A percentile compares a stretch with the other conserved stretches of the same genome.
Conservation (phyloP, 2,797 vertebrate genomes). For the Anabas testudineus region DNA sequence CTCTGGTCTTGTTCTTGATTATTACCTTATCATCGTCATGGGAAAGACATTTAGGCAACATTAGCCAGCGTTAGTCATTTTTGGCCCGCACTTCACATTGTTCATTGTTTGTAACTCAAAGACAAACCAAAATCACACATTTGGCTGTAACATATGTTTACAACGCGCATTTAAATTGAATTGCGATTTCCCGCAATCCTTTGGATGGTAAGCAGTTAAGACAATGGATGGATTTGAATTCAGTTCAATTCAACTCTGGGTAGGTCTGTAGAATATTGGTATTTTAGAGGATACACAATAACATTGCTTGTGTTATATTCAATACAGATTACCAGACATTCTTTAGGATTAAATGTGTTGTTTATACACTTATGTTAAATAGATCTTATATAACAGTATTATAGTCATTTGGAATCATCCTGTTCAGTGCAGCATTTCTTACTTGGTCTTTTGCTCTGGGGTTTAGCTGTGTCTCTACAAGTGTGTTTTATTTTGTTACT, state of each 20-base stretch:
- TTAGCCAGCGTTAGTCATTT: too few species aligned
- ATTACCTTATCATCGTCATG: too few species aligned
- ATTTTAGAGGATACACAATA: slow-evolving; percentile 1
- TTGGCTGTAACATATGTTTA: too few species aligned
- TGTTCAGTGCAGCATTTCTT: slow-evolving; percentile 4
- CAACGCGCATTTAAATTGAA: too few species aligned
- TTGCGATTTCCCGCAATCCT: too few species aligned
- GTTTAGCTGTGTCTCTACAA: slow-evolving; percentile 14
- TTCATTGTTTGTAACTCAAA: background rate
- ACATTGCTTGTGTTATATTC: background rate
- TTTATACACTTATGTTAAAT: too few species aligned
- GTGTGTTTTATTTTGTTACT: background rate
- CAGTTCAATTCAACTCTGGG: too few species aligned
- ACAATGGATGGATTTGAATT: too few species aligned
- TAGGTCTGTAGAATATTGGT: background rate
- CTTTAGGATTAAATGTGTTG: background rate
- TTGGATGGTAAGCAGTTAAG: too few species aligned
- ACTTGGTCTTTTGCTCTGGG: slow-evolving; percentile 23
- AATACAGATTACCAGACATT: background rate
- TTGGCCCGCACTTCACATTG: background rate
- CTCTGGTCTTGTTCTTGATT: too few species aligned
- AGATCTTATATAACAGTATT: background rate
- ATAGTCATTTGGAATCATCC: background rate
- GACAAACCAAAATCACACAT: too few species aligned
- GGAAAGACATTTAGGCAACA: too few species aligned